A percentile compares a stretch with the other conserved stretches of the same genome.
Evolutionary conservation across 2,797 vertebrate genomes (phyloP).

Genomic region (Gambelia wislizenii): DNA sequence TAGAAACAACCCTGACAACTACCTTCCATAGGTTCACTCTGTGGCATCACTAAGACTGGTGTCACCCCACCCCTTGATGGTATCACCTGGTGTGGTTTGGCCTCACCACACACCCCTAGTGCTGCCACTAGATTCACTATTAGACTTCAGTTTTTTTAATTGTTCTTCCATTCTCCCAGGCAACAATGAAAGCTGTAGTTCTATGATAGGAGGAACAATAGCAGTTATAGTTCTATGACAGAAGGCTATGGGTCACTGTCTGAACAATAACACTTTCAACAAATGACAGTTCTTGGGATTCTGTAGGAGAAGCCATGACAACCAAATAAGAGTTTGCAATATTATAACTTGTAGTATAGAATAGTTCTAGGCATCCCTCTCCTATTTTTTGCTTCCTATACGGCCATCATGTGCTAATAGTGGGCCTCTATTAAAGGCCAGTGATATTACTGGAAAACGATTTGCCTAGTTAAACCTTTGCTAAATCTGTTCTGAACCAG

Average conservation of each 20-base stretch:
- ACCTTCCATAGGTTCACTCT: neutral
- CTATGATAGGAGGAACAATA: neutral
- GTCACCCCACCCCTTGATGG: too few relatives aligned
- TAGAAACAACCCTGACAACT: neutral
- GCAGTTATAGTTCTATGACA: too few relatives aligned
- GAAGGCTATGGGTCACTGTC: too few relatives aligned
- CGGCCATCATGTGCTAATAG: neutral
- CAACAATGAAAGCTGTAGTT: neutral
- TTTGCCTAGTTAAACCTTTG: neutral
- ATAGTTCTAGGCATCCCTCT: neutral
- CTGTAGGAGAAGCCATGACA: neutral
- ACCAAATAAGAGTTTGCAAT: neutral
- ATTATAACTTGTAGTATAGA: neutral
- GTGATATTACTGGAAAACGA: neutral
- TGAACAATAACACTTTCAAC: neutral
- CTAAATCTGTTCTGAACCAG: neutral
- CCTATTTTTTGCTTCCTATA: neutral
- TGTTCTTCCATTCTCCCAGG: neutral
- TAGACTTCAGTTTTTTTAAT: neutral
- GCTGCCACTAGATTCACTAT: neutral
- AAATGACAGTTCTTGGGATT: neutral
- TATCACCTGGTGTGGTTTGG: too few relatives aligned
- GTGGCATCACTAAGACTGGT: too few relatives aligned
- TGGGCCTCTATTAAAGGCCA: too few relatives aligned
- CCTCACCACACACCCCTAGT: too few relatives aligned